Percentiles rank a stretch among this genome's conserved stretches.
Evolutionary conservation across 1,140 invertebrate genomes (phyloP).

Genomic region (Anastrepha ludens): DNA sequence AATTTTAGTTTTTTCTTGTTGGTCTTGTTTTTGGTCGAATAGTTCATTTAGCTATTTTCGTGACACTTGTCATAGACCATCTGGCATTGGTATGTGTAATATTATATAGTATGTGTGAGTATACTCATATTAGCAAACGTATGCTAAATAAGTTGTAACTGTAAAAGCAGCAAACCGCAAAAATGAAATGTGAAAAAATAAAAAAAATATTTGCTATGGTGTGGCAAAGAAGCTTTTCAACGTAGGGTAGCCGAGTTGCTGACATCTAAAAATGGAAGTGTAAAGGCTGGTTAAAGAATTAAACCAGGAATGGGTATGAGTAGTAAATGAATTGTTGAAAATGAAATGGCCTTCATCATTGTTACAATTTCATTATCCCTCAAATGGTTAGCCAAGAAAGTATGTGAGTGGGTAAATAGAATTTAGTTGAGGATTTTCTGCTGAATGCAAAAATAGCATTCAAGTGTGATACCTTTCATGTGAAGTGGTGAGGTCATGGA

Average conservation of each 20-base stretch:
- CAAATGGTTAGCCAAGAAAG: neutral
- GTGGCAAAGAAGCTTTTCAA: neutral
- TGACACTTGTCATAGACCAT: slow-evolving; percentile 35
- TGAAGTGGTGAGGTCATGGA: too few relatives aligned
- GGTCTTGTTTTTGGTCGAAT: neutral
- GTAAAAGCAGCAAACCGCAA: slow-evolving; percentile 6
- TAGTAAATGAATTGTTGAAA: neutral
- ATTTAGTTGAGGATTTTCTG: too few relatives aligned
- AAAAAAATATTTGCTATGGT: neutral
- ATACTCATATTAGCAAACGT: neutral
- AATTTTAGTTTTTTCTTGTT: neutral
- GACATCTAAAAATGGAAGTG: neutral
- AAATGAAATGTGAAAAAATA: neutral
- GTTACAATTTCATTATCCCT: neutral
- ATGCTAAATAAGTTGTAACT: neutral
- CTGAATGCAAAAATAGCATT: too few relatives aligned
- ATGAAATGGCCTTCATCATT: slow-evolving; percentile 19
- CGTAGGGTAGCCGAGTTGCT: neutral
- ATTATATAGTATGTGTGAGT: neutral
- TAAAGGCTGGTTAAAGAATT: neutral
- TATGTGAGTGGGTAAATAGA: too few relatives aligned
- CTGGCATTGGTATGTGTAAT: neutral
- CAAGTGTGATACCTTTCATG: too few relatives aligned
- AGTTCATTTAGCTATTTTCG: slow-evolving; percentile 3
- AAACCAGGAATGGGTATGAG: neutral